A percentile compares a stretch with the other conserved stretches of the same genome.
phyloP scores from a whole-genome alignment of 2,113 vertebrate species.

The Notothenia coriiceps region DNA sequence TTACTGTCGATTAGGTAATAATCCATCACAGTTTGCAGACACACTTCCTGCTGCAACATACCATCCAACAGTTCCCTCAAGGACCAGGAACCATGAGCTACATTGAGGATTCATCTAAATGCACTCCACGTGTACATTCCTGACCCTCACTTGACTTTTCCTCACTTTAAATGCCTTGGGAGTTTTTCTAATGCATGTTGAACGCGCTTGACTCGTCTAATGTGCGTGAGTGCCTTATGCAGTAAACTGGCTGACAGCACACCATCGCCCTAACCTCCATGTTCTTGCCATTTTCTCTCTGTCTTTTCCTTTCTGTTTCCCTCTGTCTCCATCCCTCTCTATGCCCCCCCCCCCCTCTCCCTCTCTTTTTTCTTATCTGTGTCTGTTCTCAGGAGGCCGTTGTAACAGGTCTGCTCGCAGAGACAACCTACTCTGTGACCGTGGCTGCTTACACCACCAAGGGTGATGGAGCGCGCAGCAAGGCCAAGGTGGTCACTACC shows the following conservation, averaged over 20 bases:
- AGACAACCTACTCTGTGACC: constrained; percentile 94
- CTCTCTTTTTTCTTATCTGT: background rate
- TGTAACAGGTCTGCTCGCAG: constrained; percentile 90
- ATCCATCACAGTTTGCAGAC: background rate
- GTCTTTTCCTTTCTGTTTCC: background rate
- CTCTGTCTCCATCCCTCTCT: background rate
- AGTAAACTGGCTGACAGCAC: constrained; percentile 18
- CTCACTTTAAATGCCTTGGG: background rate
- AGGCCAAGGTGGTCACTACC: constrained; percentile 92
- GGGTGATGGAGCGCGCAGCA: constrained; percentile 95
- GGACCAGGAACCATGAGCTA: background rate
- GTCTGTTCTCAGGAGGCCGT: constrained; percentile 85
- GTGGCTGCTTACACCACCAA: constrained; percentile 95
- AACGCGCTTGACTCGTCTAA: constrained; percentile 20
- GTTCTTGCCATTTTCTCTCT: constrained; percentile 11
- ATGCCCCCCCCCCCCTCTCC: background rate
- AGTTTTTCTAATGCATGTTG: constrained; percentile 13
- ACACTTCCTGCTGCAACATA: background rate
- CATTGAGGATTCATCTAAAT: background rate
- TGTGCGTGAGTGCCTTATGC: constrained; percentile 8
- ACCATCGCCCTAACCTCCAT: constrained; percentile 5
- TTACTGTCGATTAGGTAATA: background rate
- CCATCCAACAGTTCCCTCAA: background rate
- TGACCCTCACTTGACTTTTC: constrained; percentile 1
- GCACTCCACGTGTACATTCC: background rate